phyloP scores from a whole-genome alignment of 1,140 invertebrate species.

The Drosophila kepulauana region DNA sequence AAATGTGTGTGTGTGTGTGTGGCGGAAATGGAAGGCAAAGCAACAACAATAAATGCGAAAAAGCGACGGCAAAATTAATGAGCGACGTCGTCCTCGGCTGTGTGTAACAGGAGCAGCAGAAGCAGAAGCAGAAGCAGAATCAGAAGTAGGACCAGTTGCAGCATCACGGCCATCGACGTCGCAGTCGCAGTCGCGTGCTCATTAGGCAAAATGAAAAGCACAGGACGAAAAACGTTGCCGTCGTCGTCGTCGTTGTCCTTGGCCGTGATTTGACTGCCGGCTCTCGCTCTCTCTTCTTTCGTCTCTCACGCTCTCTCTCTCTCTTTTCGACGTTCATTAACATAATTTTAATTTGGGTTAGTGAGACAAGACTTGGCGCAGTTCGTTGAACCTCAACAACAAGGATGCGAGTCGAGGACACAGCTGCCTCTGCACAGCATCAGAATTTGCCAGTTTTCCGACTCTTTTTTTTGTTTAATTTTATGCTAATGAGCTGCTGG shows the following conservation, averaged over 20 bases:
- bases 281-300: conserved; percentile 21
- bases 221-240: conserved; percentile 53
- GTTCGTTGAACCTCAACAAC: conserved; percentile 73
- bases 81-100: conserved; percentile 51
- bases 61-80: conserved; percentile 79
- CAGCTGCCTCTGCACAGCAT: conserved; percentile 65
- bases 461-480: conserved; percentile 48
- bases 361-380: conserved; percentile 74
- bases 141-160: conserved; percentile 13
- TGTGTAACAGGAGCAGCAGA: conserved; percentile 56
- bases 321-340: conserved; percentile 71
- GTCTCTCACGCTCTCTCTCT: conserved; percentile 10
- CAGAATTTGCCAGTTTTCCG: conserved; percentile 59
- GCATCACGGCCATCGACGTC: conserved; percentile 23
- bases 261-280: conserved; percentile 77
- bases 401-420: conserved; percentile 40
- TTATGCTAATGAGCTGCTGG: conserved; percentile 76
- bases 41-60: conserved; percentile 48
- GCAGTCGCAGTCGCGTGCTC: conserved; percentile 55
- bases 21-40: conserved; percentile 68
- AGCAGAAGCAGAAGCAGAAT: not conserved
- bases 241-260: conserved; percentile 78
- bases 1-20: conserved; percentile 61
- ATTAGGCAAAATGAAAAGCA: conserved; percentile 77
- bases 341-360: conserved; percentile 85